Evolutionary conservation across 2,888 invertebrate species (phyloP).

Genomic region (Gryllus longicercus): DNA sequence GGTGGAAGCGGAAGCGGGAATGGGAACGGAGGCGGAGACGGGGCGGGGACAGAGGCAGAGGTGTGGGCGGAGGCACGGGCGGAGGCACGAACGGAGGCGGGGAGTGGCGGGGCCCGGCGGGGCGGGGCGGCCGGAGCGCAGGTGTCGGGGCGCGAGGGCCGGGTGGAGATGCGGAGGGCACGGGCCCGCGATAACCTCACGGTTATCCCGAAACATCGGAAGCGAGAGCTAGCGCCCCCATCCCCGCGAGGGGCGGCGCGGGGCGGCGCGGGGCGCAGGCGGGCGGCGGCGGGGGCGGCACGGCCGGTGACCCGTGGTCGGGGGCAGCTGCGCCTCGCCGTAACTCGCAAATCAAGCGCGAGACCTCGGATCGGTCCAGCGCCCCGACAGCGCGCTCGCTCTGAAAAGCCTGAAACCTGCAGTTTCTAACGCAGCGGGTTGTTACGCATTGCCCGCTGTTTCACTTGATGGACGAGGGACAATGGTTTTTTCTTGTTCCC

Average conservation of each 20-base stretch:
- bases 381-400: not conserved
- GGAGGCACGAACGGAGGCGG: no score
- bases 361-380: not conserved
- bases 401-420: conserved; percentile 2
- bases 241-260: not conserved
- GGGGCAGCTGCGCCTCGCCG: not conserved
- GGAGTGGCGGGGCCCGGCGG: no score
- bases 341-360: conserved; percentile 9
- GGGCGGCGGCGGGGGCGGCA: not conserved
- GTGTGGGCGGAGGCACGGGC: no score
- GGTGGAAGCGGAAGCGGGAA: no score
- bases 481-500: no score
- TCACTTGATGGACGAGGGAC: not conserved
- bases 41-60: no score
- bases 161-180: not conserved
- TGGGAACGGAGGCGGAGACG: no score
- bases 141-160: no score
- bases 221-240: not conserved
- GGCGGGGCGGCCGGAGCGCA: no score
- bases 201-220: not conserved
- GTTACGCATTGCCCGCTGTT: not conserved
- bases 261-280: not conserved
- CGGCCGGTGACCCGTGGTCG: no score
- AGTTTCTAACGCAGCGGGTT: not conserved
- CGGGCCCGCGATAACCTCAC: not conserved